phyloP scores from a whole-genome alignment of 53 echinoderm and acorn worm species.

The Zoroaster sp. region DNA sequence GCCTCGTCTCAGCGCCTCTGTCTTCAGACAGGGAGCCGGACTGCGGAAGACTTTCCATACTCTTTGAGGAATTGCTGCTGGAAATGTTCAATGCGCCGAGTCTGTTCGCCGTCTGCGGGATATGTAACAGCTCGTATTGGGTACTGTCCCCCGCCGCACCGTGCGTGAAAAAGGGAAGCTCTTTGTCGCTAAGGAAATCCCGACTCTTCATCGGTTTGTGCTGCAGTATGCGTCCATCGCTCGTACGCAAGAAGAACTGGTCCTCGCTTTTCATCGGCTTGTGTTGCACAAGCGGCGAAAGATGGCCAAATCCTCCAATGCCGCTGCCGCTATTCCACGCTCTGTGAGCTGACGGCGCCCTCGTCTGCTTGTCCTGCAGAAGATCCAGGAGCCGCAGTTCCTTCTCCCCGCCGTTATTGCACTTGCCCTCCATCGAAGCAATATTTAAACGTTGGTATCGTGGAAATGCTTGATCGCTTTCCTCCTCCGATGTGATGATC shows the following conservation, averaged over 20 bases:
- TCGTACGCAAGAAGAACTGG: conserved; percentile 34
- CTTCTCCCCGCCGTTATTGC: conserved; percentile 4
- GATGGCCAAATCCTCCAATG: neutral
- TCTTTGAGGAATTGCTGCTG: conserved; percentile 28
- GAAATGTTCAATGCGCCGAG: conserved; percentile 30
- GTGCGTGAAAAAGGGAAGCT: neutral
- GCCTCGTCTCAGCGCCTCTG: conserved; percentile 1
- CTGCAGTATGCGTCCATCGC: conserved; percentile 31
- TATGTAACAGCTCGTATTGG: conserved; percentile 1
- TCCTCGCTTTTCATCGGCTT: neutral
- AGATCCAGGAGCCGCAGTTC: conserved; percentile 28
- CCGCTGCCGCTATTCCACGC: conserved; percentile 38
- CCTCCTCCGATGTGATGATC: conserved; percentile 13
- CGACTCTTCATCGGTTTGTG: conserved; percentile 27
- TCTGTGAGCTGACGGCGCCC: conserved; percentile 1
- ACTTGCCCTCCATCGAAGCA: conserved; percentile 49
- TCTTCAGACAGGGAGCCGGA: neutral
- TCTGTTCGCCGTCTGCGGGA: conserved; percentile 13
- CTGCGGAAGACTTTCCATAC: conserved; percentile 51
- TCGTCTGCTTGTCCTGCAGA: conserved; percentile 32
- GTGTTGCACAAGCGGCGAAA: conserved; percentile 28
- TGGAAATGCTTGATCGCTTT: neutral
- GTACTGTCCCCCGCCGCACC: neutral
- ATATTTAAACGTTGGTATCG: neutral
- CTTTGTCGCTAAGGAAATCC: conserved; percentile 27